These are phyloP conservation scores for Phalacrocorax pelagicus DNA, from an alignment of 2,113 vertebrate species.

Conservation along the genomic window DNA sequence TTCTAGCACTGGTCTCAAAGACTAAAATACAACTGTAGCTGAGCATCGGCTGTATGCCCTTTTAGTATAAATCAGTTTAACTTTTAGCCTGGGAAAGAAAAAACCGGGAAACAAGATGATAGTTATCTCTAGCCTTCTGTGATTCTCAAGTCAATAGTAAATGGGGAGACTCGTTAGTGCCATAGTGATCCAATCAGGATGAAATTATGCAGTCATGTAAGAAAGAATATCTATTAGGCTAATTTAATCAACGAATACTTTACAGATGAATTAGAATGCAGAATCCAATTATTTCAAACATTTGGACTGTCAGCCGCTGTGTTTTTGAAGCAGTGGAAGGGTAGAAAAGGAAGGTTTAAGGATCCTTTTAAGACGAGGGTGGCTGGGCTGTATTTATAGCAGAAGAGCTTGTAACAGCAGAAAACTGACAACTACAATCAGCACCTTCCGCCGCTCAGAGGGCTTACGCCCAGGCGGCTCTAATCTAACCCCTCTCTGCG, in stretches of 20 bases:
- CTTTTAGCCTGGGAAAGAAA: constrained; percentile 66
- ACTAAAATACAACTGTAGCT: constrained; percentile 31
- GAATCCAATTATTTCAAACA: constrained; percentile 93
- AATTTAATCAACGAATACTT: constrained; percentile 96
- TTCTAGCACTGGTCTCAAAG: not conserved
- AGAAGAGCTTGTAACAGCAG: constrained; percentile 11
- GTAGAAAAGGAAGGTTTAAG: not conserved
- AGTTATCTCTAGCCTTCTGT: constrained; percentile 75
- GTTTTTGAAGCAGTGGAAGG: constrained; percentile 29
- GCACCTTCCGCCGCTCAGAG: constrained; percentile 52
- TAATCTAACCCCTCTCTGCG: not conserved
- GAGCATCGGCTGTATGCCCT: constrained; percentile 28
- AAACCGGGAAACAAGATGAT: constrained; percentile 64
- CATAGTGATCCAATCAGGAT: constrained; percentile 75
- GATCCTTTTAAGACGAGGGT: constrained; percentile 59
- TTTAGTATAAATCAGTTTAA: constrained; percentile 78
- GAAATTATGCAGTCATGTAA: constrained; percentile 90
- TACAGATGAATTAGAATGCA: constrained; percentile 94
- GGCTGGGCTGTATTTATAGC: constrained; percentile 48
- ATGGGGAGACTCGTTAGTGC: constrained; percentile 86
- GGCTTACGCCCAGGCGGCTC: not conserved
- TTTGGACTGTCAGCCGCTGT: constrained; percentile 79
- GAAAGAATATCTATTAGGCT: constrained; percentile 97
- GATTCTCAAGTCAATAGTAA: constrained; percentile 87
- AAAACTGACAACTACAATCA: constrained; percentile 58